These are phyloP conservation scores for Mesaphorura yosii DNA, from an alignment of 1,140 invertebrate species.

Conservation along the genomic window DNA sequence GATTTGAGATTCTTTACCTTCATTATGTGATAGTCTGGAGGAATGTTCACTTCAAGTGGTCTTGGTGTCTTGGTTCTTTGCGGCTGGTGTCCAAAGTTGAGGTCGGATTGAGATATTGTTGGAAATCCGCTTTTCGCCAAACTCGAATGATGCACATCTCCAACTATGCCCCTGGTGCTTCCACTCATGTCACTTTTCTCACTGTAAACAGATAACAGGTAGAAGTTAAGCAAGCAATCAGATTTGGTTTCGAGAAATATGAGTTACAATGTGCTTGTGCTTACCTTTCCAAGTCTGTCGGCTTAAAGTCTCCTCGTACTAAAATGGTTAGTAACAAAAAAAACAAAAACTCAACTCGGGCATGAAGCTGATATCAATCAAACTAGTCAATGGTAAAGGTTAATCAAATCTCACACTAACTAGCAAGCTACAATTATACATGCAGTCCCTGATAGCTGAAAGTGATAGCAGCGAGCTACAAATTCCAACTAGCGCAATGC, in stretches of 20 bases:
- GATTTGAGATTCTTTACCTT: conserved; percentile 1
- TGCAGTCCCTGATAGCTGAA: too few species aligned
- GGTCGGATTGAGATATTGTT: conserved; percentile 25
- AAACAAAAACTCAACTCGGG: too few species aligned
- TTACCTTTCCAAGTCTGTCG: conserved; percentile 32
- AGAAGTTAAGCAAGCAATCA: background rate
- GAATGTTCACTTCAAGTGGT: conserved; percentile 1
- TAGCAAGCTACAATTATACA: too few species aligned
- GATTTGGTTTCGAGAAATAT: background rate
- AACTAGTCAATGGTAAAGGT: too few species aligned
- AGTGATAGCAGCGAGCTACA: too few species aligned
- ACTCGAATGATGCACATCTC: conserved; percentile 20
- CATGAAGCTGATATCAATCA: too few species aligned
- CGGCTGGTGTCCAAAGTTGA: conserved; percentile 23
- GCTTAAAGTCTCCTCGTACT: conserved; percentile 21
- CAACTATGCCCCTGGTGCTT: conserved; percentile 26
- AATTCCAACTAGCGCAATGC: too few species aligned
- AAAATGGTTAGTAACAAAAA: too few species aligned
- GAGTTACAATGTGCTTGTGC: background rate
- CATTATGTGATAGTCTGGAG: background rate
- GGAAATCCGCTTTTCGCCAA: conserved; percentile 27
- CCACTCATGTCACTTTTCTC: conserved; percentile 32
- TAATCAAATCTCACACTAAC: too few species aligned
- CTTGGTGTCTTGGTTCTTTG: conserved; percentile 13
- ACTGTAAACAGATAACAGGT: conserved; percentile 16